Percentiles rank a stretch among this genome's conserved stretches.
These are phyloP conservation scores for Strigops habroptila DNA, from an alignment of 2,113 vertebrate species.

Conservation along the genomic window DNA sequence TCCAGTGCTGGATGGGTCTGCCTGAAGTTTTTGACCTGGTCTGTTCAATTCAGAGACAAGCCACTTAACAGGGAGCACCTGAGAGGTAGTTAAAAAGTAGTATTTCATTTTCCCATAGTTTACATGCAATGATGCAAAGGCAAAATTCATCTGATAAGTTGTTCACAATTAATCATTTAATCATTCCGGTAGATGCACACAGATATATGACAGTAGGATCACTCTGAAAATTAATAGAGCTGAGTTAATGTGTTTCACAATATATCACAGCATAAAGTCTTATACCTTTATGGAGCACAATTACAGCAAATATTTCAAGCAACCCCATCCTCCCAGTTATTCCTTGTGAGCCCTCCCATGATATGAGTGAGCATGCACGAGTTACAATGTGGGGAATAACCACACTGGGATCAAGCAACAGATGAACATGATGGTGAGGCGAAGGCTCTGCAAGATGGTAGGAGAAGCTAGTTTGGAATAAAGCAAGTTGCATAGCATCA, in stretches of 20 bases:
- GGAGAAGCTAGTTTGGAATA: background rate
- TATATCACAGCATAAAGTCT: background rate
- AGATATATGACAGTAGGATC: fast-evolving
- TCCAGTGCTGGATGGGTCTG: background rate
- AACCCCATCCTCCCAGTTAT: background rate
- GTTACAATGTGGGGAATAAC: background rate
- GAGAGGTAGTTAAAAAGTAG: background rate
- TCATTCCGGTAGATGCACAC: background rate
- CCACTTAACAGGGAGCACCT: background rate
- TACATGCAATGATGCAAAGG: background rate
- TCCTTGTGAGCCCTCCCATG: background rate
- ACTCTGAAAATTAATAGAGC: background rate
- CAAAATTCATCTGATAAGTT: background rate
- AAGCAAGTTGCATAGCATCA: background rate
- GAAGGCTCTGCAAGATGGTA: background rate
- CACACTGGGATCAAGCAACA: fast-evolving
- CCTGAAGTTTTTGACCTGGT: background rate
- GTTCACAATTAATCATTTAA: background rate
- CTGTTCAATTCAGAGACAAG: background rate
- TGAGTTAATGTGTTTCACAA: background rate
- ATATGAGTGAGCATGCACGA: fast-evolving
- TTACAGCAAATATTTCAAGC: background rate
- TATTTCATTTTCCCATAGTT: background rate
- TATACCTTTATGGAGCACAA: background rate
- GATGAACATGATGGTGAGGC: background rate